phyloP scores from a whole-genome alignment of 1,140 invertebrate genomes.

The Drosophila grimshawi region DNA sequence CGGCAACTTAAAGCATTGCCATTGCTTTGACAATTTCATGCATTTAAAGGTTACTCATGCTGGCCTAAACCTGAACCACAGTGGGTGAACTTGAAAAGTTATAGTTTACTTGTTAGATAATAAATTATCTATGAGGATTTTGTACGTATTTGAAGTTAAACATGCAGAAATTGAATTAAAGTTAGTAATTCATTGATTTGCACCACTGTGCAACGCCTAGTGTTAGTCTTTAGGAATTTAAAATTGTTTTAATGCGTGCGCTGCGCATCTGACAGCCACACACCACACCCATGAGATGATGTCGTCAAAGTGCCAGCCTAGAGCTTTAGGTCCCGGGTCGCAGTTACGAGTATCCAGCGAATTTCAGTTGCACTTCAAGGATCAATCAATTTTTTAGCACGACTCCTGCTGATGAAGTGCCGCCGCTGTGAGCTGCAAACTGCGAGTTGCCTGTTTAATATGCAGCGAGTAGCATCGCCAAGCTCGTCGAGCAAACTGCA shows the following conservation, averaged over 20 bases:
- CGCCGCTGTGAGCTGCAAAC: constrained; percentile 52
- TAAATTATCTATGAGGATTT: too few relatives aligned
- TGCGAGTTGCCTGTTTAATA: constrained; percentile 66
- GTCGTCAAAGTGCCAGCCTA: constrained; percentile 60
- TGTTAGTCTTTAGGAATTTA: constrained; percentile 71
- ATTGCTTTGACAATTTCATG: constrained; percentile 76
- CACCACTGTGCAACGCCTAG: constrained; percentile 28
- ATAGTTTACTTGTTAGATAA: background rate
- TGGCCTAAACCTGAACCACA: constrained; percentile 20
- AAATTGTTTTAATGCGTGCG: constrained; percentile 77
- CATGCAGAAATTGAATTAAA: too few relatives aligned
- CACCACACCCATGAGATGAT: constrained; percentile 67
- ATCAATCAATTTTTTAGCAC: constrained; percentile 81
- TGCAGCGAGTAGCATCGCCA: constrained; percentile 70
- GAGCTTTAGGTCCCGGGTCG: constrained; percentile 12
- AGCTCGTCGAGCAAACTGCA: constrained; percentile 71
- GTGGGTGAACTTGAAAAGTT: too few relatives aligned
- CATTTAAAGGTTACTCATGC: constrained; percentile 70
- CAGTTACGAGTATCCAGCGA: constrained; percentile 1
- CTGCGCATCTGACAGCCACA: constrained; percentile 59
- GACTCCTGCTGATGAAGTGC: constrained; percentile 70
- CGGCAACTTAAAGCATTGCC: constrained; percentile 67
- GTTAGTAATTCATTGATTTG: background rate
- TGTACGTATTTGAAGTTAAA: too few relatives aligned
- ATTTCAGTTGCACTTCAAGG: constrained; percentile 54